Evolutionary conservation across 2,113 vertebrate genomes (phyloP).

Genomic region (Desmodus rotundus): DNA sequence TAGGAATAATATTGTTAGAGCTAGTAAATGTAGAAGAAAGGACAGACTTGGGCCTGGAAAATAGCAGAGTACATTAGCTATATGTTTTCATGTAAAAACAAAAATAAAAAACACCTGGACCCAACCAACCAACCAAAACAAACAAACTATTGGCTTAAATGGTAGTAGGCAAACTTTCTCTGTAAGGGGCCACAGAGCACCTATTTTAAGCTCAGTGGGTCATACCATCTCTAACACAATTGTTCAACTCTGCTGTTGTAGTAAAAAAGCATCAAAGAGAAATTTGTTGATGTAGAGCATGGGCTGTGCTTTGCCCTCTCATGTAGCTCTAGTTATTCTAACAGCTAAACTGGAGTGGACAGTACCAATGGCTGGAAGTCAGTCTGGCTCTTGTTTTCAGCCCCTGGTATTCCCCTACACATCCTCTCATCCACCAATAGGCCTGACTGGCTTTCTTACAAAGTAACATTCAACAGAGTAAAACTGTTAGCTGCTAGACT

Average conservation of each 20-base stretch:
- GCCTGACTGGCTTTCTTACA: background rate
- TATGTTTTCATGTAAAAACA: background rate
- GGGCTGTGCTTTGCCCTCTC: background rate
- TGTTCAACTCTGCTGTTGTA: background rate
- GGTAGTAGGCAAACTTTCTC: background rate
- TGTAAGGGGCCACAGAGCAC: background rate
- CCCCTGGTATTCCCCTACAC: background rate
- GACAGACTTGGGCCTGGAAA: background rate
- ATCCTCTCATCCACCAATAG: background rate
- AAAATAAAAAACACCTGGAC: background rate
- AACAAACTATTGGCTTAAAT: background rate
- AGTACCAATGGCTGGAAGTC: background rate
- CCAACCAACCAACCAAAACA: background rate
- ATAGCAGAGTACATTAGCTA: background rate
- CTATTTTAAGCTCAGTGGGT: background rate
- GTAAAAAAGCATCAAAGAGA: background rate
- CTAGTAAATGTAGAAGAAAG: background rate
- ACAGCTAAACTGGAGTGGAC: background rate
- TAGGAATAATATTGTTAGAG: background rate
- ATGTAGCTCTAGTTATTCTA: background rate
- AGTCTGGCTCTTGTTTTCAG: background rate
- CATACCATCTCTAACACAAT: background rate
- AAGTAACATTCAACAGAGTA: background rate
- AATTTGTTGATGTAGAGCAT: background rate
- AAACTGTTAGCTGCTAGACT: background rate